Evolutionary conservation across 2,113 vertebrate genomes (phyloP).

Genomic region (Sceloporus tristichus): DNA sequence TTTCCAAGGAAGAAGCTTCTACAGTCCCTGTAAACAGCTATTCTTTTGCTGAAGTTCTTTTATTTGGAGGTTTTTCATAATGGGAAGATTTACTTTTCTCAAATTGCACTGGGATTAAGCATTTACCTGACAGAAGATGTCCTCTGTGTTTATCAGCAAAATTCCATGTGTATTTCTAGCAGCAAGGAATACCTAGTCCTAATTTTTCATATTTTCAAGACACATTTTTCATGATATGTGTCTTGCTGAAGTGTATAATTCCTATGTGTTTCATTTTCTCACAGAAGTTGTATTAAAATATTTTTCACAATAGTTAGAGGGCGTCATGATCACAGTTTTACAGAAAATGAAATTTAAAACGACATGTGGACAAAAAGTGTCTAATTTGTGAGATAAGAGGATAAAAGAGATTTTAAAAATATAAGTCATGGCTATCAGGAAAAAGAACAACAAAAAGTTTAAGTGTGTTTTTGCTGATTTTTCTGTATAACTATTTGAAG

Average conservation of each 20-base stretch:
- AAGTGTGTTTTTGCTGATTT: slow-evolving; percentile 87
- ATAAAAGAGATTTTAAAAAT: slow-evolving; percentile 73
- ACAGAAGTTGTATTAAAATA: slow-evolving; percentile 53
- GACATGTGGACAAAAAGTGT: slow-evolving; percentile 72
- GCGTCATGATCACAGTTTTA: slow-evolving; percentile 60
- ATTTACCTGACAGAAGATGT: not conserved
- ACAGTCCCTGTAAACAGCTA: not conserved
- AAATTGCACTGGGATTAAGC: not conserved
- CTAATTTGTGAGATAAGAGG: slow-evolving; percentile 77
- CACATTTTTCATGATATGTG: not conserved
- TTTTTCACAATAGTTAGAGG: slow-evolving; percentile 67
- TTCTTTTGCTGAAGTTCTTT: not conserved
- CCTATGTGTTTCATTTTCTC: slow-evolving; percentile 20
- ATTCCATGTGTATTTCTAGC: not conserved
- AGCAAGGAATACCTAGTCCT: slow-evolving; percentile 2
- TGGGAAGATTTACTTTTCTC: not conserved
- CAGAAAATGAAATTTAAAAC: slow-evolving; percentile 75
- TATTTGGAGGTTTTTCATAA: slow-evolving; percentile 9
- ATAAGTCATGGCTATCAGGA: slow-evolving; percentile 72
- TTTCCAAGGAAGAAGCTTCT: not conserved
- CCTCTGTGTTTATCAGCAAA: not conserved
- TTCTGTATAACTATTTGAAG: slow-evolving; percentile 94
- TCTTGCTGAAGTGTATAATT: slow-evolving; percentile 8
- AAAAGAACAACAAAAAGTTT: slow-evolving; percentile 85
- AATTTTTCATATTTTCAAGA: not conserved